These are phyloP conservation scores for Megalops cyprinoides DNA, from an alignment of 2,797 vertebrate genomes.

Conservation along the genomic window DNA sequence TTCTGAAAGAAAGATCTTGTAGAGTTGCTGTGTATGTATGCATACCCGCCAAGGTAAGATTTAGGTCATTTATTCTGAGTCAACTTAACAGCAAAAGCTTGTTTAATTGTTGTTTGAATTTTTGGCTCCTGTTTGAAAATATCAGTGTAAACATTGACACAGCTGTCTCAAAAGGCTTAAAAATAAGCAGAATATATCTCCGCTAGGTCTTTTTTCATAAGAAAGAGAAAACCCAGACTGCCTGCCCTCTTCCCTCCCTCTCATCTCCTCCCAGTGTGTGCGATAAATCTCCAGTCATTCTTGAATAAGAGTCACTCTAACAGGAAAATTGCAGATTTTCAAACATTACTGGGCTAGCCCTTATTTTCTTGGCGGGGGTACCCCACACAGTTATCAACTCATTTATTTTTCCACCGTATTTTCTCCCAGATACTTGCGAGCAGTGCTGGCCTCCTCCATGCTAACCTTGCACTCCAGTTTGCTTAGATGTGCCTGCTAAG, in stretches of 20 bases:
- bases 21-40: too few relatives aligned
- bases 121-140: background rate
- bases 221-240: background rate
- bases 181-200: background rate
- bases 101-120: constrained; percentile 7
- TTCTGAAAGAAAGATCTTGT: too few relatives aligned
- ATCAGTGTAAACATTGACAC: constrained; percentile 1
- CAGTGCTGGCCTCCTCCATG: constrained; percentile 61
- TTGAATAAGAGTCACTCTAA: constrained; percentile 22
- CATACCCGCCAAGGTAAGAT: background rate
- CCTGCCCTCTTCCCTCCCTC: background rate
- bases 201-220: background rate
- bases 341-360: constrained; percentile 39
- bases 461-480: constrained; percentile 78
- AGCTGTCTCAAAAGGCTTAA: background rate
- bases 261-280: background rate
- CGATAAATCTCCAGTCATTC: constrained; percentile 1
- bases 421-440: constrained; percentile 18
- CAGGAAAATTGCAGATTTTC: constrained; percentile 42
- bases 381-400: constrained; percentile 38
- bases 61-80: background rate
- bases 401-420: constrained; percentile 25
- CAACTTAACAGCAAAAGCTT: background rate
- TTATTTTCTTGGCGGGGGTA: constrained; percentile 35
- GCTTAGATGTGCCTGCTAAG: constrained; percentile 22